Base-by-base conservation (phyloP, 2,113 vertebrate species). In the Cololabis saira region DNA sequence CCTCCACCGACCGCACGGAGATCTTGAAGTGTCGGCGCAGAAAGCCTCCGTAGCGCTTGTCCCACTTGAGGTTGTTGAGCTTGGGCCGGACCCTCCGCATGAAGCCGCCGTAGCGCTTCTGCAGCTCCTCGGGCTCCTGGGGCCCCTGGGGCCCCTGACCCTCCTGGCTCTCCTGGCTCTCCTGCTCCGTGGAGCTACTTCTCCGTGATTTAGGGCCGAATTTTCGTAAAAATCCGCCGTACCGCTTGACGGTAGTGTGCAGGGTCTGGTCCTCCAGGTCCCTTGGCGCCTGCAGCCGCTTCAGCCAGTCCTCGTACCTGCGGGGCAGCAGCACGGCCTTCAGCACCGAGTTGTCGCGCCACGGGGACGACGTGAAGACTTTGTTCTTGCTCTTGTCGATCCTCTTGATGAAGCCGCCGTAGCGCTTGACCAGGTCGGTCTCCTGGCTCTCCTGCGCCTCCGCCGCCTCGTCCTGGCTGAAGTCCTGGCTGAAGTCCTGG, bases 91-190 rank as follows among this genome's bases (percentile, higher is more conserved):
- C 95, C 77, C 96, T 93, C 71, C 96, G 89, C 94, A 99, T 86
- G 90, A 99, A 99, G 54, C 98, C 98, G 0, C 98, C 98, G 1
- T 99, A 99, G 63, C 98, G 94, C 80, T 99, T 99, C 83, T 98
- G 97, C 40, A 98, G 90, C 87, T 94, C 95, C 61, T 86, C 84
- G 3, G 74, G 76, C 12, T 94, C 93, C 15, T 87, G n/a, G 90
- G 67, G 24, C 83, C 86, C 95, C 61, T 86, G 82, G 3, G 74
- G 76, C 12, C 94, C 93, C 15, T 87, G n/a, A 90, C 83, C 86
- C n/a, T n/a, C n/a, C n/a, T n/a, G n/a, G n/a, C n/a, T n/a, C n/a
- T n/a, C n/a, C n/a, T n/a, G n/a, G n/a, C n/a, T n/a, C 50, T 71
- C 77, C 4, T 79, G 71, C 40, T 85, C 90, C 0, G 30, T 72